Percentiles rank a stretch among this genome's conserved stretches.
phyloP scores from a whole-genome alignment of 1,140 invertebrate genomes.

The Megalopta genalis region DNA sequence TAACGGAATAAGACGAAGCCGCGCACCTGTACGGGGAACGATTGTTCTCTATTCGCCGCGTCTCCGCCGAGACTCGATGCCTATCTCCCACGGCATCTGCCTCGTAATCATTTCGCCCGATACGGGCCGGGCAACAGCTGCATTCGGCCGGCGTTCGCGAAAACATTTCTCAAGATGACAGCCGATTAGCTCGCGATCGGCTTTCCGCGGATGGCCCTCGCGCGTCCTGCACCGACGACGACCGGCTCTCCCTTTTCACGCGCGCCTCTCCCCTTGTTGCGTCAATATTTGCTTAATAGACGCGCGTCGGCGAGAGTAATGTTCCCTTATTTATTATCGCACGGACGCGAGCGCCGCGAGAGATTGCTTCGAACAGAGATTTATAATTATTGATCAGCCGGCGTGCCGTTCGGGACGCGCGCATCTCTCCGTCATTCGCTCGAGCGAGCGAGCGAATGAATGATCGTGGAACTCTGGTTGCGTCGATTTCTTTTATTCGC shows the following conservation, averaged over 20 bases:
- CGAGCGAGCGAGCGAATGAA: too few species aligned
- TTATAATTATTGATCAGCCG: too few species aligned
- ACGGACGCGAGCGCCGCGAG: not conserved
- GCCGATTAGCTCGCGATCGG: slow-evolving; percentile 42
- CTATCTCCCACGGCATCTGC: slow-evolving; percentile 31
- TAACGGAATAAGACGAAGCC: slow-evolving; percentile 32
- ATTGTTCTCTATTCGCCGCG: slow-evolving; percentile 43
- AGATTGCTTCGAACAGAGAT: too few species aligned
- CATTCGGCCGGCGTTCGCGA: slow-evolving; percentile 32
- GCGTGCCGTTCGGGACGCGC: too few species aligned
- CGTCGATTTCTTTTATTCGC: too few species aligned
- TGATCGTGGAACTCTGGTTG: too few species aligned
- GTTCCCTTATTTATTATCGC: not conserved
- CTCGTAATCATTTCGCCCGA: slow-evolving; percentile 30
- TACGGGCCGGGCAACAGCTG: slow-evolving; percentile 22
- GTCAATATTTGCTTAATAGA: not conserved
- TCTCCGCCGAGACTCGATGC: slow-evolving; percentile 8
- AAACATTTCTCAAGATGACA: slow-evolving; percentile 51
- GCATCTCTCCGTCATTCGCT: too few species aligned
- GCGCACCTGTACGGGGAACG: slow-evolving; percentile 18
- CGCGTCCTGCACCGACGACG: too few species aligned
- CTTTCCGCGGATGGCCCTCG: slow-evolving; percentile 11
- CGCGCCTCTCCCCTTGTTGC: not conserved
- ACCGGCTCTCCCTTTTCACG: not conserved
- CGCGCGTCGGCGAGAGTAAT: not conserved